Base-by-base conservation (phyloP, 2,797 vertebrate species). In the Gymnocypris eckloni region DNA sequence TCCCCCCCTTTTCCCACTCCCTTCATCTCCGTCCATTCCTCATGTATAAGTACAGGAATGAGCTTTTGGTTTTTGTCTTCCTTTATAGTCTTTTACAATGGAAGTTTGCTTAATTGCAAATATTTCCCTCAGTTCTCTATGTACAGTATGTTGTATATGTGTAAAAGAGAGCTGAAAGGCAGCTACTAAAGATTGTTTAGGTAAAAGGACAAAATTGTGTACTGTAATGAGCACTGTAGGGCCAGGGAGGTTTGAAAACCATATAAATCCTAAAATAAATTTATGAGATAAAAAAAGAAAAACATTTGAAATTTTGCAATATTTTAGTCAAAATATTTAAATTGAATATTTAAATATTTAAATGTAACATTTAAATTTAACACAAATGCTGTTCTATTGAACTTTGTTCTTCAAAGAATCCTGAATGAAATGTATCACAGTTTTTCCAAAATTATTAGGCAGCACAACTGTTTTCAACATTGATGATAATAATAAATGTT, bases 11-110 rank as follows among this genome's bases (percentile, higher is more conserved):
- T 77, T 79, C 79, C 76, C 48, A 87, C 73, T 79, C 70, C 72
- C 77, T 86, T 79, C 70, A 84, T 82, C 52, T 79, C 76, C 10
- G n/a, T 87, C 41, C 41, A 86, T 78, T 59, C 69, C 45, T 77
- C 69, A 48, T 73, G 15, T 61, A 73, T 48, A 18, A 50, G 81
- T 83, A 76, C 54, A 72, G 64, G 66, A 85, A 56, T 69, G n/a
- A 85, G 50, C 54, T 56, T 54, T 73, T 56, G 37, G 67, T 48
- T 87, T 71, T n/a, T 61, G 25, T 71, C 59, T 16, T 84, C n/a
- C 52, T 28, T 25, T 79, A 16, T 77, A 20, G 61, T 43, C 79
- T 37, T 9, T 37, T 81, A 33, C 45, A 78, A 8, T 37, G 67
- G 25, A 67, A 37, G 18, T 9, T 59, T 0, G 56, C 54, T 52